Base-by-base conservation (phyloP, 2,113 vertebrate species). In the Vulpes lagopus region DNA sequence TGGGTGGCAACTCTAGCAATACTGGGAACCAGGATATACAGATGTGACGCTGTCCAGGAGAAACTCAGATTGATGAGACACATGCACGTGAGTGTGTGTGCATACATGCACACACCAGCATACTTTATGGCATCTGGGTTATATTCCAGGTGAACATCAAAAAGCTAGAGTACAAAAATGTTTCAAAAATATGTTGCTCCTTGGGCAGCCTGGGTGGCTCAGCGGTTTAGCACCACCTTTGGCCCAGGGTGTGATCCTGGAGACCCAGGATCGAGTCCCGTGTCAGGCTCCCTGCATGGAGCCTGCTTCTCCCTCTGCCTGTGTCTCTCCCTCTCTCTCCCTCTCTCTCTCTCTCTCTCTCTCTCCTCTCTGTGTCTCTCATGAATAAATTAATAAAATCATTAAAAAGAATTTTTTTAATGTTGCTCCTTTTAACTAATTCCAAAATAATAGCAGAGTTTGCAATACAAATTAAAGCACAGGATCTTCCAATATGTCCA, bases 361-460 rank as follows among this genome's bases (percentile, higher is more conserved):
- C 43, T 43, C 43, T 43, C 43, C 6, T 7, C 43, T 43, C 43
- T 43, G 43, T 43, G 43, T 43, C 43, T 43, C 43, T 43, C 43
- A 43, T 43, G 43, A 43, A 43, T 43, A 43, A 43, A 43, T 43
- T 7, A 43, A 43, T 43, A 43, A 43, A 43, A 43, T 43, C 43
- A 1, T 43, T 43, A 43, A 43, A 43, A 43, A 43, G 43, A 5
- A 43, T 43, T 43, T 43, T 43, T 43, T 43, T 43, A 43, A 73
- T 27, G 3, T 57, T 65, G 38, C 8, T 71, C 32, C 65, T 93
- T 96, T 96, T 55, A 95, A 95, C 51, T 92, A 82, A 86, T 78
- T 96, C 60, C 71, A 95, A 96, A 96, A 83, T 69, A 97, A 76
- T 0, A 94, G 30, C 67, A 53, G 27, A 85, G 27, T 51, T 91